Base-by-base conservation (phyloP, 2,888 invertebrate species). In the Synanthedon formicaeformis region DNA sequence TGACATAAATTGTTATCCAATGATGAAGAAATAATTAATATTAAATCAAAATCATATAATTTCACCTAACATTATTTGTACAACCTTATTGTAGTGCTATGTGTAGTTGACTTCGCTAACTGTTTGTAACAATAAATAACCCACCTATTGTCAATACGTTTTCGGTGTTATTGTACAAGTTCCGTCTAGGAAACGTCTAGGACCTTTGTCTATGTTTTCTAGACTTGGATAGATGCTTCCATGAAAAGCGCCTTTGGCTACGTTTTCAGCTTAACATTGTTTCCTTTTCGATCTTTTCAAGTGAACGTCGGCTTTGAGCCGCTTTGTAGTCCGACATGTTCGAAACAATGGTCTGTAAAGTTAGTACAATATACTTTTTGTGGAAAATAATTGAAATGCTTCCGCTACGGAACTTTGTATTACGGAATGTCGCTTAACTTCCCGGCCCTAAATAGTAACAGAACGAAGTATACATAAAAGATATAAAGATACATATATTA, bases 251-350 rank as follows among this genome's bases (percentile, higher is more conserved):
- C 74, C 73, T 73, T 65, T 61, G 71, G 76, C 69, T 77, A 78
- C 79, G 78, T 81, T 80, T 77, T 76, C 71, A 80, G 75, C 45
- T 80, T 81, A 78, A 81, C 78, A 78, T 79, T 81, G 79, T 84
- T 82, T 77, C 69, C 73, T 75, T 78, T 81, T 75, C 75, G 75
- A 79, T 81, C 78, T 73, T 69, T 65, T 65, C 45, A 45, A 45
- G 45, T 70, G 66, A 73, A 78, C 73, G 71, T 78, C 73, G 77
- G 72, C 74, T 75, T 72, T 75, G 70, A 69, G 69, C 64, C 66
- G 64, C 59, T 59, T 58, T 49, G 45, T 45, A 45, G 45, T 45
- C 45, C n/a, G 14, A 45, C 45, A 13, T 45, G 45, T 14, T 13
- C 45, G n/a, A 45, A 45, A 45, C 45, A 45, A 45, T 45, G 45